Evolutionary conservation across 2,888 invertebrate species (phyloP), one percentile per base, ranked within the genome.

Genomic region (Polyploca ridens): DNA sequence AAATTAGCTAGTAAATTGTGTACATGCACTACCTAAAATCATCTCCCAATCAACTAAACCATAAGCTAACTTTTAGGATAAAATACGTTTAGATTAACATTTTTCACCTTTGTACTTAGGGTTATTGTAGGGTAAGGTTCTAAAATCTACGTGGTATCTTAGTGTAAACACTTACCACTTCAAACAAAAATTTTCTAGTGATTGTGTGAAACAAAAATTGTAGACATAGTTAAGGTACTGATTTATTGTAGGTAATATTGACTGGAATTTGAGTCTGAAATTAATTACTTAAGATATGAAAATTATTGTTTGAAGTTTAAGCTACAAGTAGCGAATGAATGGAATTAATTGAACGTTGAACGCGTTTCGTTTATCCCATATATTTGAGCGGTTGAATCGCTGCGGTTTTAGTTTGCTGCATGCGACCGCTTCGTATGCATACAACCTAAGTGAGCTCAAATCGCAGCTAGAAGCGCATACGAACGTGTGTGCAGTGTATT

Each of bases 41-140:
- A 76, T 76, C 74, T 75, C 73, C 71, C 74, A 71, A 74, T 76
- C 73, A 78, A 81, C 66, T 77, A 79, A 81, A 74, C 79, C 83
- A 83, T 85, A 83, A 84, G 74, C 69, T 75, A 77, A 78, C 67
- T 78, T 63, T 64, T 85, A 84, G 79, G 78, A 75, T 75, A 79
- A 65, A 60, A 68, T 83, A 84, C 77, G 77, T 72, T 72, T 88
- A 85, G 84, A 78, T 63, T 83, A 85, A 87, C 77, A 75, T 84
- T 88, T 88, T 83, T 86, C 88, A 87, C 83, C 72, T 88, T 87
- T 88, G 84, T 89, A 89, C 87, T 88, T 90, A 90, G 89, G 79
- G 69, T 83, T 80, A 88, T 70, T 68, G 58, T 88, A 88, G 19
- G 16, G 44, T 87, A 88, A 85, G 83, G 73, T 54, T 19, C 72